phyloP scores from a whole-genome alignment of 2,797 vertebrate genomes.

The Sphaeramia orbicularis region DNA sequence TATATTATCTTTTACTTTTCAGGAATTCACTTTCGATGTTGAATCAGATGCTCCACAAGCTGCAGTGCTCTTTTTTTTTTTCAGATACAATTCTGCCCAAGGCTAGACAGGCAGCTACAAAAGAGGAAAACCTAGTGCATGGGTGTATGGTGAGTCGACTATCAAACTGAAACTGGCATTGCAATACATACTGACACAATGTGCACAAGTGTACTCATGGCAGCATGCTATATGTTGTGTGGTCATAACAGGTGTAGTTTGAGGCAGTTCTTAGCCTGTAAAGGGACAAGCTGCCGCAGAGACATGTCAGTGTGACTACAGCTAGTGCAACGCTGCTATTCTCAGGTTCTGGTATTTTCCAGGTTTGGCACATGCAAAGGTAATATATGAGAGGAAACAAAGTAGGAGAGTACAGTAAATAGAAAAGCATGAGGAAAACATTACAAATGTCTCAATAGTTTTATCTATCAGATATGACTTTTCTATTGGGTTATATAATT shows the following conservation, averaged over 20 bases:
- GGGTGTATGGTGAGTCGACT: neutral
- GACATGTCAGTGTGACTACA: constrained; percentile 43
- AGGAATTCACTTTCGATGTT: constrained; percentile 21
- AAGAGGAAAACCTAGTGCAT: constrained; percentile 1
- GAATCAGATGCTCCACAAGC: constrained; percentile 33
- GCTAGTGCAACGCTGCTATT: constrained; percentile 73
- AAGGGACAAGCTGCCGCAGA: constrained; percentile 39
- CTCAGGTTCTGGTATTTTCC: constrained; percentile 59
- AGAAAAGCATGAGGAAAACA: constrained; percentile 36
- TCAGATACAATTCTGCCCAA: constrained; percentile 15
- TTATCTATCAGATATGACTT: constrained; percentile 41
- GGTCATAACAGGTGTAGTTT: constrained; percentile 37
- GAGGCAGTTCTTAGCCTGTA: constrained; percentile 27
- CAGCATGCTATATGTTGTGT: constrained; percentile 46
- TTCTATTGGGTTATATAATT: constrained; percentile 41
- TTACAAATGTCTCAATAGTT: constrained; percentile 32
- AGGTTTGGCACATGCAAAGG: constrained; percentile 79
- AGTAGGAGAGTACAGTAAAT: constrained; percentile 21
- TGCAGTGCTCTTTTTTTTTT: constrained; percentile 22
- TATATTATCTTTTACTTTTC: constrained; percentile 40
- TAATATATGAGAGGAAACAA: constrained; percentile 35
- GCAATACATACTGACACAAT: constrained; percentile 42
- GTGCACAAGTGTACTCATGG: constrained; percentile 42
- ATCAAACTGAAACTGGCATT: constrained; percentile 46
- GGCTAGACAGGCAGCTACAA: constrained; percentile 5